Conservation (phyloP, 2,888 invertebrate genomes). For the Melinaea marsaeus region DNA sequence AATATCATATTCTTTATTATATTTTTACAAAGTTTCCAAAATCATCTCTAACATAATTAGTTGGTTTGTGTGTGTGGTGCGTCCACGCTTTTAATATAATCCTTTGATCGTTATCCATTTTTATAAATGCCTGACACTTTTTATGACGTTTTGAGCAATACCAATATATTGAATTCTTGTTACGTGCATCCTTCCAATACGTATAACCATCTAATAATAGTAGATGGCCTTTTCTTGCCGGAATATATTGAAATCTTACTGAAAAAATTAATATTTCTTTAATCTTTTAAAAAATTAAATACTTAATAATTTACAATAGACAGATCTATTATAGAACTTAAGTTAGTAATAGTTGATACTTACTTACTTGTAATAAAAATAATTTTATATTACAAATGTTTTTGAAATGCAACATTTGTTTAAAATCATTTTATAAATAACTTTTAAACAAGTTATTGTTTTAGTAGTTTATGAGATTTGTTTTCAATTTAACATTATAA, state of each 20-base stretch:
- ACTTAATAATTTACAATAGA: no score
- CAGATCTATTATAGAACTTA: no score
- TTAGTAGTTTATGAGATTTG: no score
- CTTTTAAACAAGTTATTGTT: no score
- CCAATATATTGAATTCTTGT: slow-evolving; percentile 36
- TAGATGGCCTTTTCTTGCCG: slow-evolving; percentile 36
- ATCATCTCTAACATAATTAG: slow-evolving; percentile 19
- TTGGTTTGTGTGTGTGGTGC: slow-evolving; percentile 29
- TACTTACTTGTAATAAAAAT: no score
- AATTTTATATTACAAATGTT: no score
- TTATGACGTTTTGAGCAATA: slow-evolving; percentile 39
- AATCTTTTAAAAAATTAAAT: no score
- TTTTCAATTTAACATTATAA: no score
- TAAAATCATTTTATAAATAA: no score
- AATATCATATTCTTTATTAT: background rate
- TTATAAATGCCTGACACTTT: slow-evolving; percentile 35
- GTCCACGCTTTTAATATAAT: slow-evolving; percentile 24
- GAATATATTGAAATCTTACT: slow-evolving; percentile 32
- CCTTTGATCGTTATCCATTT: slow-evolving; percentile 33
- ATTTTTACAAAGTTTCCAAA: slow-evolving; percentile 20
- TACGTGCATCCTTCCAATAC: slow-evolving; percentile 40
- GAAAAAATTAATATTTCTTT: slow-evolving; percentile 7
- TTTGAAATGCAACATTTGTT: no score
- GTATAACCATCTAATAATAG: slow-evolving; percentile 40
- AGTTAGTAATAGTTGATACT: no score